Base-by-base conservation (phyloP, 2,113 vertebrate species). In the Forbesichthys papilliferus region DNA sequence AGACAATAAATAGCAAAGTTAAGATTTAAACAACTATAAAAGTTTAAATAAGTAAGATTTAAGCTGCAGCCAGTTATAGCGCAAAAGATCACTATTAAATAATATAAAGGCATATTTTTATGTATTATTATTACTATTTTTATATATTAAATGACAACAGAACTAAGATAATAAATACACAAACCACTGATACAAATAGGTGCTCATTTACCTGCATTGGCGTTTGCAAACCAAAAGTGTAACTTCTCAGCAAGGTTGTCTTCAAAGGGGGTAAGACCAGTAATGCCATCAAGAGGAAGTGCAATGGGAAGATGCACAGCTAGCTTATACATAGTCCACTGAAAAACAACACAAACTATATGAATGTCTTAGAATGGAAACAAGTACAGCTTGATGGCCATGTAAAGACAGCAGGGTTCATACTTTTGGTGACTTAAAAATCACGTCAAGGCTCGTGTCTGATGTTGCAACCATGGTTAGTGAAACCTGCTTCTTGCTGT, bases 351-450 rank as follows among this genome's bases (percentile, higher is more conserved):
- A 59, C 48, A 61, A 49, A 42, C 7, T 16, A 68, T 63, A 51
- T 27, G 9, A 5, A 18, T 11, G 11, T 12, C 4, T 49, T 1
- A 13, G 8, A 42, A 8, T 54, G 33, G 4, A 11, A 8, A 57
- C 9, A 3, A 61, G 20, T 12, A 0, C 5, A 0, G 36, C 20
- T 51, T 1, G 56, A 48, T 20, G 16, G n/a, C 42, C 27, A 63
- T 66, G 14, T 18, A 6, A 16, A 20, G 68, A 56, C 0, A 53
- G 49, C n/a, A 9, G 12, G 62, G 61, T 48, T 67, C 51, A 42
- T 92, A 94, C 93, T 68, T 56, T 71, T 75, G 93, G 91, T 66
- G 87, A 60, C 80, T 90, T 93, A 68, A 90, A 36, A 68, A 95
- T 86, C 14, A 94, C 0, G 46, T 92, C 85, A 61, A 90, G 61